Percentiles rank a stretch among this genome's conserved stretches.
Conservation (phyloP, 2,888 invertebrate species). For the Sinhomidia bicolor region DNA sequence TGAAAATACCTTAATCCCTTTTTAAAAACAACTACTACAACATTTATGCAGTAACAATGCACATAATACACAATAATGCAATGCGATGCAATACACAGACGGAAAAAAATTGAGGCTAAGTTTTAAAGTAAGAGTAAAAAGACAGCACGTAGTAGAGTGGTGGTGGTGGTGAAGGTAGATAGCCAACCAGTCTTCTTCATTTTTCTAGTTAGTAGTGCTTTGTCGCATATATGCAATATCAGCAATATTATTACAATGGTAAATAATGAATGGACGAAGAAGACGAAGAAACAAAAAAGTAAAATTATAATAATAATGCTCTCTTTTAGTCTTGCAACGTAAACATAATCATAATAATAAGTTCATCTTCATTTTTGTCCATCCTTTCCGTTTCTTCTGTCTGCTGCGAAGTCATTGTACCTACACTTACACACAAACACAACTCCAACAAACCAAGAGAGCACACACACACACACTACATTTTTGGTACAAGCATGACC, state of each 20-base stretch:
- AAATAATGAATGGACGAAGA: conserved; percentile 21
- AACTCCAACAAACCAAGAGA: too few relatives aligned
- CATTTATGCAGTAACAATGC: too few relatives aligned
- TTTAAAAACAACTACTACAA: too few relatives aligned
- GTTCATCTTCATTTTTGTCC: conserved; percentile 23
- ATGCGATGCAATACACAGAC: neutral
- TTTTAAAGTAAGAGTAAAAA: conserved; percentile 35
- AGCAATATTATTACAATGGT: neutral
- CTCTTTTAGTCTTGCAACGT: neutral
- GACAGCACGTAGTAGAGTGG: neutral
- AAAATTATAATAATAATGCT: neutral
- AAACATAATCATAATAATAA: neutral
- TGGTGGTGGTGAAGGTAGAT: too few relatives aligned
- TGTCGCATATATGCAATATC: neutral
- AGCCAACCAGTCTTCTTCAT: neutral
- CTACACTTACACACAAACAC: too few relatives aligned
- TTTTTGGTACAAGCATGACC: conserved; percentile 6
- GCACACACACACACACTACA: neutral
- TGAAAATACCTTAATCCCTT: too few relatives aligned
- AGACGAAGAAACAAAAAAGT: too few relatives aligned
- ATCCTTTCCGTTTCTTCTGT: conserved; percentile 25
- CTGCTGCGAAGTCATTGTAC: conserved; percentile 43
- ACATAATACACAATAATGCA: neutral
- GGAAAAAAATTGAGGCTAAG: conserved; percentile 62
- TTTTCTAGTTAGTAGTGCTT: neutral